Base-by-base conservation (phyloP, 2,888 invertebrate genomes). In the Crepidodera aurea region DNA sequence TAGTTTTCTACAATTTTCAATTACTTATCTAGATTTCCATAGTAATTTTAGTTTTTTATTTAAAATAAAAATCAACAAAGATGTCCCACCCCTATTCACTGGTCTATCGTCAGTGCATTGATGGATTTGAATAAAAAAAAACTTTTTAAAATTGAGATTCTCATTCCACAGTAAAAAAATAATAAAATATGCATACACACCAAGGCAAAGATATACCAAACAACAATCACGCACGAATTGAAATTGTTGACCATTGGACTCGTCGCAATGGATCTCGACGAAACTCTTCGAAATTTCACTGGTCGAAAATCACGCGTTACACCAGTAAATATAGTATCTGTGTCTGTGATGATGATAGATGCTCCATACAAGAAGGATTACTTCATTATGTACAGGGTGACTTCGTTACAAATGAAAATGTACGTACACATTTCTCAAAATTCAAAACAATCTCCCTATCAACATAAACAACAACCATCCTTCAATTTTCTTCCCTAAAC, bases 211-310 rank as follows among this genome's bases (percentile, higher is more conserved):
- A 48, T 29, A n/a, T n/a, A 48, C 48, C 29, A 29, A 48, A 29
- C 48, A 48, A 48, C 48, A 48, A 48, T 48, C 48, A 48, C 15
- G 48, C 48, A 48, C 48, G 48, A 48, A 48, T 48, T 29, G 48
- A 48, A 48, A 48, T 15, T 7, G 27, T 27, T 27, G 29, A 27
- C 48, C 27, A 29, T 6, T 13, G 48, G 8, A 48, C 16, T 27
- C 4, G 15, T 12, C 16, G 15, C 6, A 6, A 25, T 29, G 48
- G 1, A 5, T 15, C 6, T 15, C 48, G 48, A 13, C 48, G 15
- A 10, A 8, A 19, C 27, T 7, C 5, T 48, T 13, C 48, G 13
- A 48, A 48, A 13, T 27, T 27, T 48, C 27, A 8, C 4, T 48
- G 48, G 48, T 22, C 48, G 5, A 6, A 27, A 48, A 27, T 27